Evolutionary conservation across 2,113 vertebrate species (phyloP).

Genomic region (Eretmochelys imbricata): DNA sequence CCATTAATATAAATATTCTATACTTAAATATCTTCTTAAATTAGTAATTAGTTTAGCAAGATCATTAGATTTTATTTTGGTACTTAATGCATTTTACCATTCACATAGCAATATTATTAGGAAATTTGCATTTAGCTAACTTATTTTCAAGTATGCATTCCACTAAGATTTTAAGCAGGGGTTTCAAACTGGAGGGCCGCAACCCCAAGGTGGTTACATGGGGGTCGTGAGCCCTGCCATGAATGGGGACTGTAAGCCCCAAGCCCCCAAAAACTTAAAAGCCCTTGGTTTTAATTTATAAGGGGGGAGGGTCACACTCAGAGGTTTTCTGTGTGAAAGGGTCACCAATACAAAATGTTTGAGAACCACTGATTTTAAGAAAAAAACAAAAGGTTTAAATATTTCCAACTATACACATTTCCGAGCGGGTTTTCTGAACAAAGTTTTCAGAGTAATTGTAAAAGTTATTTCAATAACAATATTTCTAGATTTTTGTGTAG

Average conservation of each 20-base stretch:
- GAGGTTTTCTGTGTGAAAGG: too few relatives aligned
- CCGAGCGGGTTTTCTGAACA: not conserved
- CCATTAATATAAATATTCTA: not conserved
- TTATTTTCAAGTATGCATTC: not conserved
- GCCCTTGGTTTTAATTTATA: too few relatives aligned
- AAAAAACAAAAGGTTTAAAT: not conserved
- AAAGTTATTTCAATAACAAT: not conserved
- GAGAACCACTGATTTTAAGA: not conserved
- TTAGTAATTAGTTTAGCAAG: not conserved
- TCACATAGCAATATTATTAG: not conserved
- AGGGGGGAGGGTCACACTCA: too few relatives aligned
- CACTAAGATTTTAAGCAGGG: not conserved
- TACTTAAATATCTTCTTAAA: not conserved
- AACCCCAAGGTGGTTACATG: too few relatives aligned
- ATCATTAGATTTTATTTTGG: not conserved
- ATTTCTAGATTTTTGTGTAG: not conserved
- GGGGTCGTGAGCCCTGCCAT: too few relatives aligned
- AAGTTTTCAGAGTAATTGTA: not conserved
- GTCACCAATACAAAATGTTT: too few relatives aligned
- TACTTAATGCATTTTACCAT: not conserved
- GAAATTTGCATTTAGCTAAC: not conserved
- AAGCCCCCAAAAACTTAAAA: too few relatives aligned
- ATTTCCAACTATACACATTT: not conserved
- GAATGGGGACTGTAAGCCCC: too few relatives aligned
- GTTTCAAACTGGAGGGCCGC: too few relatives aligned